Base-by-base conservation (phyloP, 1,140 invertebrate genomes). In the Plectrocnemia conspersa region DNA sequence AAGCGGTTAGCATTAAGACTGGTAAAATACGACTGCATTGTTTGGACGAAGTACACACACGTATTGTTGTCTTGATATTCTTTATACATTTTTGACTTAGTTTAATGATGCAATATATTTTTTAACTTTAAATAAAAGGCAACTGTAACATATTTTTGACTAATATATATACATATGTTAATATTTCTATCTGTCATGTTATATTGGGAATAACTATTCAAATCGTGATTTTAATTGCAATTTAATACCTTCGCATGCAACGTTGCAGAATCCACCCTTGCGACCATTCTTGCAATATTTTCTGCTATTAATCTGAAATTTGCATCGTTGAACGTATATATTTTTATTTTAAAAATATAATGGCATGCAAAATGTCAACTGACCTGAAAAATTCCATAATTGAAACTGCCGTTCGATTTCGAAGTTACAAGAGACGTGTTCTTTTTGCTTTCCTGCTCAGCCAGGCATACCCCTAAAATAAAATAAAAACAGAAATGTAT, bases 211-310 rank as follows among this genome's bases (percentile, higher is more conserved):
- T 15, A 38, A 38, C 15, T 5, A 38, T 7, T 29, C 27, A n/a
- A 7, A 35, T 35, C 16, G 16, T 35, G 3, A 35, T 4, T 35
- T 3, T 3, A 4, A 13, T 35, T 11, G 32, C n/a, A 35, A 11
- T 35, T 11, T 35, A 15, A 35, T 55, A 63, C 62, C 27, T 65
- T 78, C 76, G 64, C 79, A 81, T 48, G 72, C 71, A 23, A 74
- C 68, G 27, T 78, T 73, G 56, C 79, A 81, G 2, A 66, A 45
- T 3, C 77, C 77, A n/a, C 78, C 78, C 0, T 52, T 58, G n/a
- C 68, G 63, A n/a, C 71, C 71, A 9, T 66, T 67, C n/a, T 66
- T 67, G 56, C 79, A 81, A 69, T 74, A 79, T 22, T 75, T 73
- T 24, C 64, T 64, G 54, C 76, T 78, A 59, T 65, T 78, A 27